Base-by-base conservation (phyloP, 2,113 vertebrate genomes). In the Sisor rabdophorus region DNA sequence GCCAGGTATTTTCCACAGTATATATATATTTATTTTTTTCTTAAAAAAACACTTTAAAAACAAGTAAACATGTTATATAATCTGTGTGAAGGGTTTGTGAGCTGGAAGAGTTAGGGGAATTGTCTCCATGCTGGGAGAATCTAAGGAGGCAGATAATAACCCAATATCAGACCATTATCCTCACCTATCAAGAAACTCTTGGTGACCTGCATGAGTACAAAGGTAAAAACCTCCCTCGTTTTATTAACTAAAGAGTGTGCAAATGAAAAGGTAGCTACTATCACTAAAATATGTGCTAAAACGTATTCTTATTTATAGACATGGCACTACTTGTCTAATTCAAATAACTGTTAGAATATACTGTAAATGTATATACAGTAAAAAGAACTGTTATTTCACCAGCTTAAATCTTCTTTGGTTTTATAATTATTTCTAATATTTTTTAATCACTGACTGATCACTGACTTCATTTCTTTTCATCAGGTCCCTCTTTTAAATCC, bases 401-500 rank as follows among this genome's bases (percentile, higher is more conserved):
- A 53, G 26, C 3, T 32, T 52, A 15, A 50, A 36, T 60, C 1
- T 61, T 77, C 28, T 16, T 20, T 26, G 11, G 24, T 7, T 67
- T 54, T 60, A 36, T 74, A n/a, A 65, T 1, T 59, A 2, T 30
- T 26, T n/a, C n/a, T n/a, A n/a, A n/a, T n/a, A n/a, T n/a, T n/a
- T n/a, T n/a, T n/a, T n/a, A n/a, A n/a, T n/a, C n/a, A n/a, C n/a
- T n/a, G n/a, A n/a, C n/a, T n/a, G 60, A 9, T n/a, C 60, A 26
- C 9, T 65, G 13, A 65, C 7, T 64, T 64, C 13, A 24, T 68
- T 28, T 77, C 3, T 52, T 32, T n/a, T 67, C 82, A 75, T 74
- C 84, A 99, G 97, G 97, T 87, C 96, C 96, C 28, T 98, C 96
- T 0, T 99, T 99, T 87, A 99, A 99, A 89, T 95, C 97, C 22